phyloP scores from a whole-genome alignment of 2,113 vertebrate species.

The Pseudolaguvia tuberculata region DNA sequence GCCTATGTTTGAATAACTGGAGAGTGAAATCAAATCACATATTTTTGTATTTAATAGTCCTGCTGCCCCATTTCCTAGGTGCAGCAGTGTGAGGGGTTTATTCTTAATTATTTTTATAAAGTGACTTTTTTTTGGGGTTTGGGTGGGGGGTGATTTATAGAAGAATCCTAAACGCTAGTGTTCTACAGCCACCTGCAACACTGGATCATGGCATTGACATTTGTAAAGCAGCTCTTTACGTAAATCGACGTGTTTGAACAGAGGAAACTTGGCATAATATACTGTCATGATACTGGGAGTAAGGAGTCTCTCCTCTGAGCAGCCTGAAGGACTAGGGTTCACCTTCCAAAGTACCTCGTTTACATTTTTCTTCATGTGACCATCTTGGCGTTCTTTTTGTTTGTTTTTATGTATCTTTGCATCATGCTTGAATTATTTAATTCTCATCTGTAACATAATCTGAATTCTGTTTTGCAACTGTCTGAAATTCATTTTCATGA shows the following conservation, averaged over 20 bases:
- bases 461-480: conserved; percentile 76
- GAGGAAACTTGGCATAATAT: conserved; percentile 46
- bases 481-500: conserved; percentile 76
- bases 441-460: conserved; percentile 86
- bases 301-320: conserved; percentile 70
- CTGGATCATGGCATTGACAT: conserved; percentile 82
- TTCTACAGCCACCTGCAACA: conserved; percentile 75
- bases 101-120: conserved; percentile 80
- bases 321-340: conserved; percentile 81
- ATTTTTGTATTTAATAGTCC: conserved; percentile 99
- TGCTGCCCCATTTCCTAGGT: conserved; percentile 81
- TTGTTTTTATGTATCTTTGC: conserved; percentile 63
- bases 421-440: conserved; percentile 98
- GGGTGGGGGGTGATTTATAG: conserved; percentile 72
- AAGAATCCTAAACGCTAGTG: conserved; percentile 82
- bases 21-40: conserved; percentile 63
- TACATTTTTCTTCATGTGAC: conserved; percentile 86
- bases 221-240: conserved; percentile 71
- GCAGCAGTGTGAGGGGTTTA: conserved; percentile 67
- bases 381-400: conserved; percentile 72
- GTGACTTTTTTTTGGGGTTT: conserved; percentile 63
- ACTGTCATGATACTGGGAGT: conserved; percentile 72
- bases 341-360: conserved; percentile 98
- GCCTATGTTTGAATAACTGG: conserved; percentile 61
- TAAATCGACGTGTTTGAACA: conserved; percentile 72